Conservation (phyloP, 92 coral and sea anemone species). For the Umimayanthus chanpuru region DNA sequence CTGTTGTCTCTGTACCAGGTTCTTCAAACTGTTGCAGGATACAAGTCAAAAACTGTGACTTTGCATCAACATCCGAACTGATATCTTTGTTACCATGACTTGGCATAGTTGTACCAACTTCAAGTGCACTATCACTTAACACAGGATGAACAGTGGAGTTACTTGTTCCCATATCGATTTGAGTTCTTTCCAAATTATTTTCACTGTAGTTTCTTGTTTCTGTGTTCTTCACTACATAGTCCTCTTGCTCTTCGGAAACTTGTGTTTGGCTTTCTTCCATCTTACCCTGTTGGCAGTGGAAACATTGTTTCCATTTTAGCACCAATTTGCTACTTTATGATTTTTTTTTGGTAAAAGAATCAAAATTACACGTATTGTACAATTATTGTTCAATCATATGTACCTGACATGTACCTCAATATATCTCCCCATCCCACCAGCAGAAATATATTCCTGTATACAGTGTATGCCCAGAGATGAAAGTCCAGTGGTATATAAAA, state of each 20-base stretch:
- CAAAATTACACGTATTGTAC: too few relatives aligned
- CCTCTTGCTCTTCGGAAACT: not conserved
- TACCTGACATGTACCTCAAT: too few relatives aligned
- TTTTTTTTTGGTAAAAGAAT: too few relatives aligned
- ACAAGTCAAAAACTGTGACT: not conserved
- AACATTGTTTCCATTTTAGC: too few relatives aligned
- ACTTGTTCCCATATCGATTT: not conserved
- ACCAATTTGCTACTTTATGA: too few relatives aligned
- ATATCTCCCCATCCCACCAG: too few relatives aligned
- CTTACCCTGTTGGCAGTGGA: slow-evolving; percentile 6
- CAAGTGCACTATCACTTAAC: not conserved
- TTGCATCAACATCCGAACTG: not conserved
- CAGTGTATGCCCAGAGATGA: too few relatives aligned
- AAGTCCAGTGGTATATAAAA: too few relatives aligned
- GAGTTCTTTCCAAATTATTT: too few relatives aligned
- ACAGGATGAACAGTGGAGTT: not conserved
- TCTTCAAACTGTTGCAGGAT: not conserved
- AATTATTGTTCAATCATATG: not conserved
- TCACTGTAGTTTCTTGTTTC: not conserved
- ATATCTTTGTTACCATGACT: not conserved
- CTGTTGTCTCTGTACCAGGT: not conserved
- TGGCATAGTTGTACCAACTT: not conserved
- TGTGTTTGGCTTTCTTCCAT: slow-evolving; percentile 10
- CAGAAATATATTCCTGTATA: too few relatives aligned
- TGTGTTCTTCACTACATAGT: not conserved